phyloP scores from a whole-genome alignment of 2,797 vertebrate species.

The Nothura maculosa region DNA sequence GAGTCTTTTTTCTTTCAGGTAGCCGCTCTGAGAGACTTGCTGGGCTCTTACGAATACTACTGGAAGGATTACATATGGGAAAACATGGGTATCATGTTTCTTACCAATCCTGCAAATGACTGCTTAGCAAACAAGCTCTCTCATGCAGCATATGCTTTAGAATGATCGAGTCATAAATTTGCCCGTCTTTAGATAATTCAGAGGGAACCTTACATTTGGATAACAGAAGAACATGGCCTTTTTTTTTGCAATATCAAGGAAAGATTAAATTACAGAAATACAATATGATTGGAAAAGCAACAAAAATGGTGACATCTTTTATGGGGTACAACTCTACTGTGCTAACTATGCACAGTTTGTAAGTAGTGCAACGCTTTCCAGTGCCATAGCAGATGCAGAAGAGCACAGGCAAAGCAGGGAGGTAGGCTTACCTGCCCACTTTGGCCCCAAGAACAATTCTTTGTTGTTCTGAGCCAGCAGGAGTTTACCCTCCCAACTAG shows the following conservation, averaged over 20 bases:
- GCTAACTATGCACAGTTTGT: background rate
- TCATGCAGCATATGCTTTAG: background rate
- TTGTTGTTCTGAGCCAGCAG: background rate
- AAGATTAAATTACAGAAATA: slow-evolving; percentile 49
- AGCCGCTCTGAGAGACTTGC: background rate
- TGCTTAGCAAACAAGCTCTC: background rate
- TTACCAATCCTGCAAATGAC: slow-evolving; percentile 12
- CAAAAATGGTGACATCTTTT: background rate
- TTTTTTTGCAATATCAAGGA: slow-evolving; percentile 11
- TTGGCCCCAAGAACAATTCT: background rate
- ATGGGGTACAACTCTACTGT: background rate
- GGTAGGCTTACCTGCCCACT: background rate
- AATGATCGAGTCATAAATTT: slow-evolving; percentile 36
- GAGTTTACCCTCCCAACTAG: background rate
- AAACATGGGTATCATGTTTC: background rate
- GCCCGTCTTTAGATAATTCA: slow-evolving; percentile 46
- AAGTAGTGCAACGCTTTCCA: background rate
- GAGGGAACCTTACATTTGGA: slow-evolving; percentile 7
- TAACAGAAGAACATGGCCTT: background rate
- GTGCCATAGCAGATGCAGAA: background rate
- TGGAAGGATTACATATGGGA: background rate
- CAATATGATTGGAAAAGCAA: slow-evolving; percentile 14
- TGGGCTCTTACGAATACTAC: background rate
- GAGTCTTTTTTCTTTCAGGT: background rate
- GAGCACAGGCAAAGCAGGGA: background rate